Percentiles rank a stretch among this genome's conserved stretches.
These are phyloP conservation scores for Semnornis frantzii DNA, from an alignment of 2,113 vertebrate genomes.

Conservation along the genomic window DNA sequence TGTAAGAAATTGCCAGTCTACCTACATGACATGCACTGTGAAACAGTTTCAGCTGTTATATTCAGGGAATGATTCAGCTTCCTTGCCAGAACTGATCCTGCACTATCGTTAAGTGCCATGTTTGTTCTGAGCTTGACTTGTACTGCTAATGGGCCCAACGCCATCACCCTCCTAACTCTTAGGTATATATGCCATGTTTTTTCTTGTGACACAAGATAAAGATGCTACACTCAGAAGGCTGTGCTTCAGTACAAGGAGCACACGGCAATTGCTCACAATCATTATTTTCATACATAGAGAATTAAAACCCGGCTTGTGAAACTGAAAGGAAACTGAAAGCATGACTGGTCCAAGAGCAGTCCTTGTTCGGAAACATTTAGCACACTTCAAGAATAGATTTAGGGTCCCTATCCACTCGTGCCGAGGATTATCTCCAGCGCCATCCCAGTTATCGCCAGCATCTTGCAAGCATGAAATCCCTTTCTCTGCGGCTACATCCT, in stretches of 20 bases:
- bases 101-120: not conserved
- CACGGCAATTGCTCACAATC: not conserved
- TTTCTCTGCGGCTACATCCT: not conserved
- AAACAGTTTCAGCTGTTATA: not conserved
- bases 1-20: not conserved
- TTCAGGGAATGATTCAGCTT: not conserved
- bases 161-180: not conserved
- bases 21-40: not conserved
- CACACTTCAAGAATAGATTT: not conserved
- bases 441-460: not conserved
- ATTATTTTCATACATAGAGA: not conserved
- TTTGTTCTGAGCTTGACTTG: not conserved
- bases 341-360: rapidly evolving
- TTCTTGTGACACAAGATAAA: too few species aligned
- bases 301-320: not conserved
- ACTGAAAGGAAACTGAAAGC: not conserved
- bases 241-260: not conserved
- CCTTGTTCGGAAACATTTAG: not conserved
- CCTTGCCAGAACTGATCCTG: not conserved
- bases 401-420: not conserved
- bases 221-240: not conserved
- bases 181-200: rapidly evolving
- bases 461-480: not conserved
- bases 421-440: too few species aligned
- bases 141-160: too few species aligned